Percentiles rank a stretch among this genome's conserved stretches.
Evolutionary conservation across 1,140 invertebrate genomes (phyloP).

Genomic region (Scaptomyza montana): DNA sequence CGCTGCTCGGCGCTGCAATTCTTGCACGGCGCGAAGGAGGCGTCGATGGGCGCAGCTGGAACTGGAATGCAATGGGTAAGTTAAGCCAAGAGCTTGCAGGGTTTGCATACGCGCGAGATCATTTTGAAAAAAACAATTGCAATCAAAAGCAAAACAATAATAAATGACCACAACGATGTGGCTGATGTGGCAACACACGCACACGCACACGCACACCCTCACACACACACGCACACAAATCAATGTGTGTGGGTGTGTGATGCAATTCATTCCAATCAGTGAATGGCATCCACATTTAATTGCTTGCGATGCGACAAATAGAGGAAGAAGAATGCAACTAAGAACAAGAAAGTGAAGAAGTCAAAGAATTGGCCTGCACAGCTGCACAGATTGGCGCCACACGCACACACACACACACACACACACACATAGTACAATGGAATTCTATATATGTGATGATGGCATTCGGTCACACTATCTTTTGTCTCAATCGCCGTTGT

Average conservation of each 20-base stretch:
- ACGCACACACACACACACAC: conserved; percentile 2
- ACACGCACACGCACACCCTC: not conserved
- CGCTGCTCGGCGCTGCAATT: conserved; percentile 45
- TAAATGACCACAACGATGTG: not conserved
- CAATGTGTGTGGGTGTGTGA: conserved; percentile 5
- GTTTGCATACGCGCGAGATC: not conserved
- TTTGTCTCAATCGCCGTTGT: conserved; percentile 11
- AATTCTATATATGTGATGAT: not conserved
- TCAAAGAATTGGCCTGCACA: conserved; percentile 8
- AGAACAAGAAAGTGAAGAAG: conserved; percentile 22
- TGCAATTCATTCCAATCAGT: conserved; percentile 76
- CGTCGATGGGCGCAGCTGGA: conserved; percentile 44
- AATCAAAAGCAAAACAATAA: not conserved
- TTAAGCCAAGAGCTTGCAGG: conserved; percentile 24
- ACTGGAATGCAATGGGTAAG: conserved; percentile 44
- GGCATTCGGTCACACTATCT: conserved; percentile 20
- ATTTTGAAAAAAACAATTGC: not conserved
- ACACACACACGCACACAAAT: not conserved
- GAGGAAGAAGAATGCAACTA: conserved; percentile 6
- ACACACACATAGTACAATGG: not conserved
- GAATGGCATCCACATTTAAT: conserved; percentile 67
- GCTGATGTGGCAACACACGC: conserved; percentile 1
- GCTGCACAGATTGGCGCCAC: conserved; percentile 61
- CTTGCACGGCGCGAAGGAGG: conserved; percentile 4
- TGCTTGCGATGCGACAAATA: conserved; percentile 35